Percentiles rank a stretch among this genome's conserved stretches.
phyloP scores from a whole-genome alignment of 2,888 invertebrate species.

The Acanthosepion lycidas region DNA sequence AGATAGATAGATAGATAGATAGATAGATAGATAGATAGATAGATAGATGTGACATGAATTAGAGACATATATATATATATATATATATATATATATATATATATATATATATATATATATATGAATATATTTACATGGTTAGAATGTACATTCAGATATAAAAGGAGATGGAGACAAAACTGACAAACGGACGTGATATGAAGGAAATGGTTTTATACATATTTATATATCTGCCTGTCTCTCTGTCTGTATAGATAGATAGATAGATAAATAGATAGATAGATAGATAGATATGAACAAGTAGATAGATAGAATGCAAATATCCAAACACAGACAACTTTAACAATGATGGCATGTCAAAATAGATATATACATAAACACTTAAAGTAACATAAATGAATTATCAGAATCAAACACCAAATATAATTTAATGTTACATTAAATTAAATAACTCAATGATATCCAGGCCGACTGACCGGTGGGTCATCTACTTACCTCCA shows the following conservation, averaged over 20 bases:
- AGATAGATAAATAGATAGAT: neutral
- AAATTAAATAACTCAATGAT: neutral
- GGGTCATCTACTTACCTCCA: constrained; percentile 39
- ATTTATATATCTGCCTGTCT: neutral
- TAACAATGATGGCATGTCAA: neutral
- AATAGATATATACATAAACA: too few relatives aligned
- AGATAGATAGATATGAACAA: neutral
- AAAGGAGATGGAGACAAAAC: too few relatives aligned
- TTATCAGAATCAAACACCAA: too few relatives aligned
- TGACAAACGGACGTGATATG: too few relatives aligned
- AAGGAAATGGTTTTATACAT: neutral
- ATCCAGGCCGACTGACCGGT: neutral
- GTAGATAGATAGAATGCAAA: neutral
- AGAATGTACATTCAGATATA: neutral
- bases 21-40: neutral
- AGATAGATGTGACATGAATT: too few relatives aligned
- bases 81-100: neutral
- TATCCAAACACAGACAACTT: neutral
- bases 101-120: neutral
- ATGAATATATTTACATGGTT: neutral
- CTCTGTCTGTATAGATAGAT: neutral
- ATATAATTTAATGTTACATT: too few relatives aligned
- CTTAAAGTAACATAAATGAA: too few relatives aligned
- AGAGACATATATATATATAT: neutral
- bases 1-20: neutral